Percentiles rank a stretch among this genome's conserved stretches.
Evolutionary conservation across 1,140 invertebrate genomes (phyloP).

Genomic region (Telenomus remus): DNA sequence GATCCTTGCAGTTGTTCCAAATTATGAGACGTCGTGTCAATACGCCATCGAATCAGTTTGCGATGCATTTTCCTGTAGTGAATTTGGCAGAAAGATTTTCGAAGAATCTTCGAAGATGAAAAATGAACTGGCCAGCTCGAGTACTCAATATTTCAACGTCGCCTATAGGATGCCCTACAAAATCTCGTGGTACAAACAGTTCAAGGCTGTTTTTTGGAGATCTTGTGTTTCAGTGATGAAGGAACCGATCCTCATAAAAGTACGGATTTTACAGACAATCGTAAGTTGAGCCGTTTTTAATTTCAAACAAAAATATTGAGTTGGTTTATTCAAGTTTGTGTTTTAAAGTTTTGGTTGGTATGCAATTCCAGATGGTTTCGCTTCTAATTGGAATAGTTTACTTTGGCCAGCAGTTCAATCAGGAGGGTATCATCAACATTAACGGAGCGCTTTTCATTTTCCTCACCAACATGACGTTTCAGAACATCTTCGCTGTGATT

Average conservation of each 20-base stretch:
- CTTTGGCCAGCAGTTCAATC: conserved; percentile 87
- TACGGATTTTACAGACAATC: conserved; percentile 90
- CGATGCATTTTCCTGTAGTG: conserved; percentile 82
- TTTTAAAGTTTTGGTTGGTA: conserved; percentile 55
- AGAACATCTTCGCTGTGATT: conserved; percentile 92
- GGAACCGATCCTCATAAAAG: conserved; percentile 92
- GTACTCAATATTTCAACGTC: conserved; percentile 29
- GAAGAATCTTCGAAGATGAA: conserved; percentile 74
- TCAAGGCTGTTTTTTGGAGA: conserved; percentile 91
- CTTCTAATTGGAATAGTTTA: conserved; percentile 92
- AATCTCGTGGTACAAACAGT: conserved; percentile 91
- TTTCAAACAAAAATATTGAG: conserved; percentile 7
- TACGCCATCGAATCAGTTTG: conserved; percentile 87
- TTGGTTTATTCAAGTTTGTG: neutral
- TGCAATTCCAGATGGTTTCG: conserved; percentile 83
- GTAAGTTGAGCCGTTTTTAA: conserved; percentile 77
- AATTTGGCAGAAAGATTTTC: conserved; percentile 78
- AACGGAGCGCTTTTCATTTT: conserved; percentile 96
- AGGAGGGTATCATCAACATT: conserved; percentile 95
- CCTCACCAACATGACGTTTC: conserved; percentile 95
- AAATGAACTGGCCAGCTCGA: conserved; percentile 60
- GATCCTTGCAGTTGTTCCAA: conserved; percentile 90
- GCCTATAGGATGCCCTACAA: conserved; percentile 79
- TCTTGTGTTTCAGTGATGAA: conserved; percentile 91
- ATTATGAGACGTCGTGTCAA: conserved; percentile 83